Percentiles rank a stretch among this genome's conserved stretches.
These are phyloP conservation scores for Taphrorychus bicolor DNA, from an alignment of 2,888 invertebrate genomes.

Conservation along the genomic window DNA sequence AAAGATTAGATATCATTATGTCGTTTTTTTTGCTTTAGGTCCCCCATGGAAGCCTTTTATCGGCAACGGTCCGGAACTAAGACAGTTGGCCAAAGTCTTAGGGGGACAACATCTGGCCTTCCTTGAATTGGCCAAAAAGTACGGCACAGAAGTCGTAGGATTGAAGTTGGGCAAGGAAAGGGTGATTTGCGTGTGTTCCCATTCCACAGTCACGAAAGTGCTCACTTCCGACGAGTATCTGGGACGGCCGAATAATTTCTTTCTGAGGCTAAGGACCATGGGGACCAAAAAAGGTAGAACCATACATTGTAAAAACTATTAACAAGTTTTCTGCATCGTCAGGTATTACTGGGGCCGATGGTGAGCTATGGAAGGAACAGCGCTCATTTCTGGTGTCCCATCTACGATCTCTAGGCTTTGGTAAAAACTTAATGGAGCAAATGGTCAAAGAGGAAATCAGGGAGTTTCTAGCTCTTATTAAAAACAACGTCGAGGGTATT, in stretches of 20 bases:
- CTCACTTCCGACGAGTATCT: conserved; percentile 67
- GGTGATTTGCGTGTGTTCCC: conserved; percentile 65
- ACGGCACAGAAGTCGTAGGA: conserved; percentile 64
- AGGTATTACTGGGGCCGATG: conserved; percentile 69
- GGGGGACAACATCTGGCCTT: conserved; percentile 65
- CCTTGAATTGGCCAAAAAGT: conserved; percentile 59
- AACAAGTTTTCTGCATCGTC: not conserved
- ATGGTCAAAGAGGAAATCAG: conserved; percentile 63
- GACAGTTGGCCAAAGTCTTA: conserved; percentile 52
- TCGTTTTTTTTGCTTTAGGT: conserved; percentile 54
- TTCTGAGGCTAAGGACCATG: conserved; percentile 68
- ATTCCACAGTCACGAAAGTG: conserved; percentile 63
- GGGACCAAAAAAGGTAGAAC: conserved; percentile 65
- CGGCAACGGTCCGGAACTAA: conserved; percentile 57
- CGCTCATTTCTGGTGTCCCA: conserved; percentile 63
- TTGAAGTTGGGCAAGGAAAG: conserved; percentile 65
- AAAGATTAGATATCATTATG: no score
- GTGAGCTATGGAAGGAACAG: conserved; percentile 63
- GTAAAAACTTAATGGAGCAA: conserved; percentile 60
- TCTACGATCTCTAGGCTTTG: conserved; percentile 63
- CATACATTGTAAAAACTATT: not conserved
- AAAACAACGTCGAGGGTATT: conserved; percentile 45
- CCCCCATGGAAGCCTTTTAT: conserved; percentile 61
- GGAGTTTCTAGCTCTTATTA: conserved; percentile 55
- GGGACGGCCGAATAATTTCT: conserved; percentile 72